phyloP scores from a whole-genome alignment of 2,888 invertebrate genomes.

The Ophraella communa region DNA sequence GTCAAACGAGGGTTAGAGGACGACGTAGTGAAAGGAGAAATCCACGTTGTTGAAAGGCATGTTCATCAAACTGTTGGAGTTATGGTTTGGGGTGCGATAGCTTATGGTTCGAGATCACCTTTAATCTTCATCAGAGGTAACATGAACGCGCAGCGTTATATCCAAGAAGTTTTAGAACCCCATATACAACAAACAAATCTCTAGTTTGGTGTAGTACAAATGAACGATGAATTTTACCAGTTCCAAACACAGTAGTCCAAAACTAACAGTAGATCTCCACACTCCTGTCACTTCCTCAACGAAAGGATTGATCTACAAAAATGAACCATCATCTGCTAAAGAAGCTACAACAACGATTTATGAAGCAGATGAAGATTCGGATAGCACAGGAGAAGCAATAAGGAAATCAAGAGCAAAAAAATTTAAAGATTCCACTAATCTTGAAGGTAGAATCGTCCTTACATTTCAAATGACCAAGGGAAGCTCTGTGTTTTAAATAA shows the following conservation, averaged over 20 bases:
- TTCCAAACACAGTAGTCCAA: neutral
- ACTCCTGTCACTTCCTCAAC: neutral
- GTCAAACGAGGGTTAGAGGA: too few relatives aligned
- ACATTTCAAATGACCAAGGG: constrained; percentile 42
- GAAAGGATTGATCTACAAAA: neutral
- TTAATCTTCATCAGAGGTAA: too few relatives aligned
- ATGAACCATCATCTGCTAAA: neutral
- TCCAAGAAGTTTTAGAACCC: too few relatives aligned
- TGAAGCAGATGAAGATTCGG: neutral
- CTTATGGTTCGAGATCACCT: too few relatives aligned
- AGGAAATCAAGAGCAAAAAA: constrained; percentile 25
- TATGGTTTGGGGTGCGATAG: too few relatives aligned
- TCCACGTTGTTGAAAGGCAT: too few relatives aligned
- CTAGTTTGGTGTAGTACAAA: too few relatives aligned
- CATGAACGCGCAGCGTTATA: too few relatives aligned
- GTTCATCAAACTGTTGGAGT: too few relatives aligned
- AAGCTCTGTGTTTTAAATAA: constrained; percentile 52
- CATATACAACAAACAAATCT: neutral
- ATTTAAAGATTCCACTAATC: constrained; percentile 44
- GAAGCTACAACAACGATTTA: neutral
- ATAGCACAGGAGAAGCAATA: constrained; percentile 22
- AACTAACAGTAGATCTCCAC: neutral
- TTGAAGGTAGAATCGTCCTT: constrained; percentile 47
- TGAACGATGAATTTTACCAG: neutral
- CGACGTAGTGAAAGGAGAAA: too few relatives aligned